These are phyloP conservation scores for Coturnix japonica DNA, from an alignment of 2,113 vertebrate species.

Conservation along the genomic window DNA sequence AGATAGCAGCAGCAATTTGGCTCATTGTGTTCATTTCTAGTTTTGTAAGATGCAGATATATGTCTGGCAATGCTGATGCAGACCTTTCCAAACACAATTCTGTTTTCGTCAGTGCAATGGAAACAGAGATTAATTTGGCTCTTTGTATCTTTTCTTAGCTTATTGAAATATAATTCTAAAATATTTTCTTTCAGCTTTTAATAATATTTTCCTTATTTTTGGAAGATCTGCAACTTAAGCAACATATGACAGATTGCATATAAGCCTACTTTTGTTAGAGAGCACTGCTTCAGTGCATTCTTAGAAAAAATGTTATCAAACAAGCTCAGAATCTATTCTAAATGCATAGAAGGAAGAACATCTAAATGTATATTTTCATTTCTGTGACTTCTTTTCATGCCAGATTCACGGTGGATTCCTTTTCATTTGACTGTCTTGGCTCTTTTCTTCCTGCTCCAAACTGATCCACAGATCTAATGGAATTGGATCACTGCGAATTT, in stretches of 20 bases:
- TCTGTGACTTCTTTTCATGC: background rate
- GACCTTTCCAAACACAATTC: background rate
- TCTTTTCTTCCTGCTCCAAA: background rate
- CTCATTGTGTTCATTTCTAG: background rate
- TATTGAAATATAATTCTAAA: constrained; percentile 53
- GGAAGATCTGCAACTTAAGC: constrained; percentile 40
- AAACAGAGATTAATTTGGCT: constrained; percentile 58
- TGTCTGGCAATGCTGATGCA: background rate
- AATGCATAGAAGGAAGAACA: background rate
- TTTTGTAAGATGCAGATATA: background rate
- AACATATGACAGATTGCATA: constrained; percentile 2
- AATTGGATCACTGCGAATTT: background rate
- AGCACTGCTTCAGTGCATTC: background rate
- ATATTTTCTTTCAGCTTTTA: constrained; percentile 55
- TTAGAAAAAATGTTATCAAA: background rate
- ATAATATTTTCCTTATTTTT: constrained; percentile 65
- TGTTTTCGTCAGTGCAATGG: constrained; percentile 27
- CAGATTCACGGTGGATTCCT: background rate
- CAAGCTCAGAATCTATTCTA: background rate
- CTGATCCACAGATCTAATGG: background rate
- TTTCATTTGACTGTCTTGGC: background rate
- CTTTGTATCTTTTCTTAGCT: constrained; percentile 43
- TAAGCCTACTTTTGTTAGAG: background rate
- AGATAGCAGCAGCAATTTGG: background rate
- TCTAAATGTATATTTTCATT: background rate